Conservation (phyloP, 2,113 vertebrate genomes). For the Ameiurus melas region DNA sequence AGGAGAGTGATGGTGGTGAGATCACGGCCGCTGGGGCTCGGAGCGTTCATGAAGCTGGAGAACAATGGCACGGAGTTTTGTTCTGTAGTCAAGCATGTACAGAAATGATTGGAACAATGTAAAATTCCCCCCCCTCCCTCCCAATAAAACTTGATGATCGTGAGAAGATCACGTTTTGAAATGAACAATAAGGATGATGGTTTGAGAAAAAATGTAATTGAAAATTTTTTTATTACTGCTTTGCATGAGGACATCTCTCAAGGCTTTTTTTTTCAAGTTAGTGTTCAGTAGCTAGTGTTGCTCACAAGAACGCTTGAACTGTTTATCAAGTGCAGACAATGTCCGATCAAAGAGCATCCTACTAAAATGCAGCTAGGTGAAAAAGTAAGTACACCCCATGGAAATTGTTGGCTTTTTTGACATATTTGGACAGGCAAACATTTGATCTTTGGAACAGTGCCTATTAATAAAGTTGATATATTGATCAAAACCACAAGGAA, state of each 20-base stretch:
- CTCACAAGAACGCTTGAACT: background rate
- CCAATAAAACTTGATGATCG: background rate
- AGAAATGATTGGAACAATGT: background rate
- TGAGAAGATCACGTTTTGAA: background rate
- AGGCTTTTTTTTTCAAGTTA: background rate
- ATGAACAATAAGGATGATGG: background rate
- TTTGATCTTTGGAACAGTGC: no score
- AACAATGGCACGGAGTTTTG: background rate
- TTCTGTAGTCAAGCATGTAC: background rate
- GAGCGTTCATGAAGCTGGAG: conserved; percentile 2
- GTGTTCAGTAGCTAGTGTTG: background rate
- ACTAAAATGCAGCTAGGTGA: no score
- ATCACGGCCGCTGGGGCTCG: background rate
- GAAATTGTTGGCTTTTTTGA: no score
- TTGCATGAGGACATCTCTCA: background rate
- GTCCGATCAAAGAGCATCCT: background rate
- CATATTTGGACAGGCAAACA: no score
- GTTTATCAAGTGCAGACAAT: background rate
- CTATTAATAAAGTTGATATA: no score
- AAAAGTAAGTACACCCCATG: no score
- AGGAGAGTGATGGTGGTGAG: conserved; percentile 26
- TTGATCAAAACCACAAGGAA: no score
- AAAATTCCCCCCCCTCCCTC: background rate
- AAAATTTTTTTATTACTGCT: background rate
- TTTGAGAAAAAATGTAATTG: background rate